A percentile compares a stretch with the other conserved stretches of the same genome.
phyloP scores from a whole-genome alignment of 2,888 invertebrate genomes.

The Eustalomyia histrio region DNA sequence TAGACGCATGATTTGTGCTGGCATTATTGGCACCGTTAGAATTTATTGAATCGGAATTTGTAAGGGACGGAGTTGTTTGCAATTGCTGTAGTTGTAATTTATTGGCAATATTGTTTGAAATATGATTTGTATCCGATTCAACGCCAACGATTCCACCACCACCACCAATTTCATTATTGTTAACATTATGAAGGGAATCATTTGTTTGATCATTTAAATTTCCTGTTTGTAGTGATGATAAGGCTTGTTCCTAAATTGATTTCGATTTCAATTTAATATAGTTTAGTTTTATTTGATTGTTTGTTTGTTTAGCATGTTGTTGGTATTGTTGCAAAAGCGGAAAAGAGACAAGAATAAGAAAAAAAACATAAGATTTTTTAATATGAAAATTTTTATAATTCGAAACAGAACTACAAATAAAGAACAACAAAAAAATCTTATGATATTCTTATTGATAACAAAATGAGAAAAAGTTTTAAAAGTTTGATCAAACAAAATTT shows the following conservation, averaged over 20 bases:
- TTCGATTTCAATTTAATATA: conserved; percentile 14
- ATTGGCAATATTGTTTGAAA: conserved; percentile 55
- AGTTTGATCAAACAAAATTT: conserved; percentile 63
- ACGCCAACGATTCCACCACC: conserved; percentile 44
- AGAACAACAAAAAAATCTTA: conserved; percentile 55
- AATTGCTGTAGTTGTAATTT: conserved; percentile 41
- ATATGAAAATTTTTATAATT: conserved; percentile 45
- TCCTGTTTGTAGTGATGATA: conserved; percentile 55
- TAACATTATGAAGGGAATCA: conserved; percentile 29
- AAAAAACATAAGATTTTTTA: conserved; percentile 55
- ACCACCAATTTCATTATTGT: conserved; percentile 42
- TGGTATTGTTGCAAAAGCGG: conserved; percentile 45
- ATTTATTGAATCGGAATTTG: conserved; percentile 56
- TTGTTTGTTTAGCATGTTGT: conserved; percentile 36
- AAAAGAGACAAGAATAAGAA: conserved; percentile 61
- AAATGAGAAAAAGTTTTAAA: background rate
- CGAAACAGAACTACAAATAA: conserved; percentile 56
- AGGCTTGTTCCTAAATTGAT: conserved; percentile 51
- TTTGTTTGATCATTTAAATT: conserved; percentile 61
- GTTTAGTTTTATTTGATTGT: conserved; percentile 17
- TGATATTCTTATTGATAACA: conserved; percentile 12
- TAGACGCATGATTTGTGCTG: conserved; percentile 48
- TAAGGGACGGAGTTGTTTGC: conserved; percentile 43
- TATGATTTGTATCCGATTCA: conserved; percentile 49
- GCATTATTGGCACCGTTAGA: conserved; percentile 63